Percentiles rank a stretch among this genome's conserved stretches.
phyloP scores from a whole-genome alignment of 2,888 invertebrate genomes.

The Rhingia campestris region DNA sequence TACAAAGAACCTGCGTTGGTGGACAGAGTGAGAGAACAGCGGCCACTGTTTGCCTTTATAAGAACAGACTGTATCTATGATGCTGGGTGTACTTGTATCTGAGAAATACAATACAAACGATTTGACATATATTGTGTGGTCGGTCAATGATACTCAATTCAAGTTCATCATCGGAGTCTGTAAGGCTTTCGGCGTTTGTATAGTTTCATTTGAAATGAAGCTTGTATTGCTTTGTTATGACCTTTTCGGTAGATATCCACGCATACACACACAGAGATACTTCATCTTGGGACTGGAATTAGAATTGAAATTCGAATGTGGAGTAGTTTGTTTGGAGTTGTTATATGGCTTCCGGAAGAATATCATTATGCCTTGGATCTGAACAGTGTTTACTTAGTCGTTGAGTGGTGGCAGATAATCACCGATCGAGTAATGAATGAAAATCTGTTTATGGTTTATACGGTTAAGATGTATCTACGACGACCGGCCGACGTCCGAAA shows the following conservation, averaged over 20 bases:
- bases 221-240: slow-evolving; percentile 41
- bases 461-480: no score
- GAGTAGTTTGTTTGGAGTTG: slow-evolving; percentile 38
- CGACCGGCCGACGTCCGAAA: neutral
- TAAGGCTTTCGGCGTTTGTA: slow-evolving; percentile 44
- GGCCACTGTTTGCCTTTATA: neutral
- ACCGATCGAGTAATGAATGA: slow-evolving; percentile 23
- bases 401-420: slow-evolving; percentile 52
- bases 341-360: slow-evolving; percentile 67
- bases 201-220: slow-evolving; percentile 16
- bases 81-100: neutral
- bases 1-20: slow-evolving; percentile 48
- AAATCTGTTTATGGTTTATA: neutral
- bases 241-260: slow-evolving; percentile 26
- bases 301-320: slow-evolving; percentile 38
- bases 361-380: slow-evolving; percentile 8
- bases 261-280: no score
- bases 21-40: slow-evolving; percentile 51
- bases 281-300: slow-evolving; percentile 11
- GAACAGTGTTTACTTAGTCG: slow-evolving; percentile 38
- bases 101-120: slow-evolving; percentile 54
- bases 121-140: slow-evolving; percentile 62
- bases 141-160: slow-evolving; percentile 73
- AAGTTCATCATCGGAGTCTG: slow-evolving; percentile 59
- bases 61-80: slow-evolving; percentile 11